Base-by-base conservation (phyloP, 2,113 vertebrate genomes). In the Clarias magur region DNA sequence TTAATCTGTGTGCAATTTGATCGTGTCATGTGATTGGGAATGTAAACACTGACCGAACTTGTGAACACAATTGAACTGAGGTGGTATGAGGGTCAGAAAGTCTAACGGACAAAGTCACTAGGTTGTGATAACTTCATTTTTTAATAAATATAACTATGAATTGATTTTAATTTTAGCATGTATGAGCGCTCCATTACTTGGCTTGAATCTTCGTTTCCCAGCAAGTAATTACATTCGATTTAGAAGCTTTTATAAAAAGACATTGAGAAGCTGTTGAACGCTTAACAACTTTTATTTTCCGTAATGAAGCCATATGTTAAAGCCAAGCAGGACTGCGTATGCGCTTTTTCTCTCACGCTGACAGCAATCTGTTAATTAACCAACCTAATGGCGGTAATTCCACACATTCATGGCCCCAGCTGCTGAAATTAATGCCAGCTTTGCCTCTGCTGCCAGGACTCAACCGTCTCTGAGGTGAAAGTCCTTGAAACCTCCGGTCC, bases 321-420 rank as follows among this genome's bases (percentile, higher is more conserved):
- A 76, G 72, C 30, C 62, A 25, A 62, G 21, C 34, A 65, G 0
- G n/a, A 12, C 57, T 38, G 30, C 7, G 5, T 60, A 60, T 60
- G 10, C 8, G 30, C 19, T 81, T 27, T 23, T 81, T 62, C 7
- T 70, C 81, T 70, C 85, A 53, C 30, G 86, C 82, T 92, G 92
- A 92, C 89, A 89, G 86, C 85, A 88, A 89, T 91, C 90, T 92
- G 90, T 92, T 92, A 93, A 92, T 92, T 91, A 89, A 88, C 85
- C 85, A 81, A 75, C 68, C 88, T 91, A 91, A 92, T 92, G 89
- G 86, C 84, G 88, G 85, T 91, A 91, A 93, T 92, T 90, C 89
- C 83, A 67, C 72, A 73, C 89, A 82, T 89, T 90, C 86, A 88
- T 60, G 30, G 84, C 60, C 65, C 87, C 89, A 91, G 89, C 89